A percentile compares a stretch with the other conserved stretches of the same genome.
These are phyloP conservation scores for Dione vanillae DNA, from an alignment of 2,888 invertebrate genomes.

Conservation along the genomic window DNA sequence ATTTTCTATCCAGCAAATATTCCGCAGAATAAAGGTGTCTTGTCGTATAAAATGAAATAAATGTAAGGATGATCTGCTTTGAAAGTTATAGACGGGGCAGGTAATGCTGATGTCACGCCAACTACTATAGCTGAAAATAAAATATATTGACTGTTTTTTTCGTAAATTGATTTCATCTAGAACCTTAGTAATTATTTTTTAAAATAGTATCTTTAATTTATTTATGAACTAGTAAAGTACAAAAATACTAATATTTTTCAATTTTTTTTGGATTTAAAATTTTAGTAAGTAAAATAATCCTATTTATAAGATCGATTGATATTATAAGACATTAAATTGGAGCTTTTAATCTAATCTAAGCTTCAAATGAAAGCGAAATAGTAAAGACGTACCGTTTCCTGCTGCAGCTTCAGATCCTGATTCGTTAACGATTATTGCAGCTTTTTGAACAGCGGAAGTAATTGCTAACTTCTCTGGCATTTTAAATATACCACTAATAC, in stretches of 20 bases:
- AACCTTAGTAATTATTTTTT: no score
- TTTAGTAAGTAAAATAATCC: no score
- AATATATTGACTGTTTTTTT: not conserved
- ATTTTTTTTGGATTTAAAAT: not conserved
- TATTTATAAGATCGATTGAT: no score
- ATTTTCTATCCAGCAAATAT: slow-evolving; percentile 33
- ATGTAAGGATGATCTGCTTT: slow-evolving; percentile 41
- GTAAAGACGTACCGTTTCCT: slow-evolving; percentile 9
- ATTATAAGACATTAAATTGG: no score
- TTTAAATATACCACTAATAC: not conserved
- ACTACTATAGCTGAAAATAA: not conserved
- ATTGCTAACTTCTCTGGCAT: not conserved
- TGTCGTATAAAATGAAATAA: slow-evolving; percentile 38
- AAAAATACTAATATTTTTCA: no score
- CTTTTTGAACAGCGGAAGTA: slow-evolving; percentile 11
- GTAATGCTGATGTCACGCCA: not conserved
- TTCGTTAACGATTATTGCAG: slow-evolving; percentile 4
- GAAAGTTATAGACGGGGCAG: slow-evolving; percentile 27
- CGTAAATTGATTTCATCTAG: no score
- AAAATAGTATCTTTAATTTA: no score
- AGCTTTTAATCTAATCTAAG: no score
- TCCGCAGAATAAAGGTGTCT: slow-evolving; percentile 37
- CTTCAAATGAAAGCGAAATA: not conserved
- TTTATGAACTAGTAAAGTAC: no score
- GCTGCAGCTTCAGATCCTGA: slow-evolving; percentile 17